Percentiles rank a stretch among this genome's conserved stretches.
These are phyloP conservation scores for Linyphia triangularis DNA, from an alignment of 2,888 invertebrate genomes.

Conservation along the genomic window DNA sequence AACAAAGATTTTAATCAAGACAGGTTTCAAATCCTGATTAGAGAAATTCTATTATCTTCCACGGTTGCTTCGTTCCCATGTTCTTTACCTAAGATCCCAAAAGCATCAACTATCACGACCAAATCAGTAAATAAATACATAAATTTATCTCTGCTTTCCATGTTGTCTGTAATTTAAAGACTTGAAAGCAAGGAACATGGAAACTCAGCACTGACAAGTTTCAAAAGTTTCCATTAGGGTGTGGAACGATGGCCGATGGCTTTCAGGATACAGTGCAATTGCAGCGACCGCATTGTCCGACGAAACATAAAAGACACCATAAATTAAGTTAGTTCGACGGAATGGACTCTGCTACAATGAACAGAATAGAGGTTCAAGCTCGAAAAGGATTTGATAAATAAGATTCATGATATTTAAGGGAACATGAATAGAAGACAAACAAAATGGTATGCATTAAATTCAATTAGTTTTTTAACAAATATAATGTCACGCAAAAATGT, in stretches of 20 bases:
- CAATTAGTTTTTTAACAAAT: too few species aligned
- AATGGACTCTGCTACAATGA: background rate
- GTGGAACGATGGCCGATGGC: constrained; percentile 63
- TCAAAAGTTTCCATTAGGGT: constrained; percentile 28
- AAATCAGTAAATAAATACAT: constrained; percentile 36
- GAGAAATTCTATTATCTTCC: too few species aligned
- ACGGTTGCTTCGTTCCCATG: too few species aligned
- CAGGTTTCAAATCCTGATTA: too few species aligned
- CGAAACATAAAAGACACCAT: background rate
- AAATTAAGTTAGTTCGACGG: constrained; percentile 42
- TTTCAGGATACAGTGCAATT: constrained; percentile 64
- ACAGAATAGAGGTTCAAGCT: background rate
- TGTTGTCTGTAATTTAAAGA: constrained; percentile 40
- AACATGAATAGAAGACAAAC: too few species aligned
- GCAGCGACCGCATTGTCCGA: constrained; percentile 26
- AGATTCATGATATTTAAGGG: background rate
- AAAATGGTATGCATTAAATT: too few species aligned
- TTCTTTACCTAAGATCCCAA: too few species aligned
- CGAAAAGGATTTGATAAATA: background rate
- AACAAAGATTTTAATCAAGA: too few species aligned
- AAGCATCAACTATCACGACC: too few species aligned
- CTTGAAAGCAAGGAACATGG: constrained; percentile 33
- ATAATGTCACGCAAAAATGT: too few species aligned
- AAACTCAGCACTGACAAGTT: constrained; percentile 53
- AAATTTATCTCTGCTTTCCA: constrained; percentile 23